Base-by-base conservation (phyloP, 2,113 vertebrate species). In the Bubalus kerabau region DNA sequence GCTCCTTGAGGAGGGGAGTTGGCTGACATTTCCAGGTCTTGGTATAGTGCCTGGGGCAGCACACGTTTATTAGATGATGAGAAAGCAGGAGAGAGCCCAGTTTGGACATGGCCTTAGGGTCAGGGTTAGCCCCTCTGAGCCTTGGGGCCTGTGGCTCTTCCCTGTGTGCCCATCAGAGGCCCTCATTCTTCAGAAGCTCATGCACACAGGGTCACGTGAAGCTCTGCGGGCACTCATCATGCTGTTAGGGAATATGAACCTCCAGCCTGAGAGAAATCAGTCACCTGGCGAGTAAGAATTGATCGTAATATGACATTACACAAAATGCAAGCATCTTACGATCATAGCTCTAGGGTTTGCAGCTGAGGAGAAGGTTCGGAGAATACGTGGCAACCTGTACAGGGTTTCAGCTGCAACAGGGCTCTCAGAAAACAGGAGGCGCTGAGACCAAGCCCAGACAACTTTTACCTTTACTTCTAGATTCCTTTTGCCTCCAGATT, bases 401-500 rank as follows among this genome's bases (percentile, higher is more conserved):
- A 48, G n/a, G 28, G 16, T 74, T 84, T 60, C 36, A 85, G 6
- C 30, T 78, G 15, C 74, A 28, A 7, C 60, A 4, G 67, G 59
- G 40, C 46, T 28, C 15, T n/a, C 2, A 15, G 26, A 83, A 87
- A 54, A 60, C 26, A 62, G 59, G 54, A 94, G 50, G 21, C 7
- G 3, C 46, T 92, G 43, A 54, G 43, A 11, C 40, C 46, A 23
- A 94, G n/a, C 9, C 8, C 23, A 28, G 13, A 21, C 6, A 23
- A 6, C 7, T 6, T 56, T 56, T 10, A 5, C 52, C 8, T 59
- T 85, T 90, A 94, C 98, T 74, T 78, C 14, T 81, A 5, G 71
- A 74, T 87, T 67, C 23, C 40, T 94, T 82, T 64, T n/a, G 50
- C 40, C 3, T 87, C 52, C 19, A 46, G 40, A 57, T 57, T 97